phyloP scores from a whole-genome alignment of 2,888 invertebrate genomes.

The Stenichneumon culpator region DNA sequence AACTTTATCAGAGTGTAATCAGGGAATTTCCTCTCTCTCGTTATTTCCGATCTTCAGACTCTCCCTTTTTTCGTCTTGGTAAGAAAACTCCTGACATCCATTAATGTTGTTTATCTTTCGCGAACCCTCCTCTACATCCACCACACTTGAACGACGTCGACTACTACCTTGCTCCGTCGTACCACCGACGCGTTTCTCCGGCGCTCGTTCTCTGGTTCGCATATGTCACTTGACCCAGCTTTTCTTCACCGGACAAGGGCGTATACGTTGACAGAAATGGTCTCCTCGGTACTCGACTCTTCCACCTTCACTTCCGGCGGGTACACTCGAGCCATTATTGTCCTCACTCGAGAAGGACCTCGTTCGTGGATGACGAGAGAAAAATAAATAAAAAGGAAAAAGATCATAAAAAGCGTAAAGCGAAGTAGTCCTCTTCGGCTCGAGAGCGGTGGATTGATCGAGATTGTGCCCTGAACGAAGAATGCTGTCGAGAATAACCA shows the following conservation, averaged over 20 bases:
- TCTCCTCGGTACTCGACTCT: constrained; percentile 33
- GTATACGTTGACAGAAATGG: constrained; percentile 50
- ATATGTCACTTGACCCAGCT: constrained; percentile 53
- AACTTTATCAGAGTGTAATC: background rate
- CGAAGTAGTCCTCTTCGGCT: constrained; percentile 19
- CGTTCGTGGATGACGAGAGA: constrained; percentile 3
- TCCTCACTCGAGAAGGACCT: constrained; percentile 34
- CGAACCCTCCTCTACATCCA: background rate
- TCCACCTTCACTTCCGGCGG: constrained; percentile 41
- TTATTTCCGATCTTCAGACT: background rate
- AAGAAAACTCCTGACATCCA: background rate
- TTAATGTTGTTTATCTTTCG: constrained; percentile 19
- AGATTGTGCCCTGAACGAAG: background rate
- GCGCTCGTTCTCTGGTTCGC: constrained; percentile 18
- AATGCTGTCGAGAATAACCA: constrained; percentile 5
- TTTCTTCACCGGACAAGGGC: constrained; percentile 33
- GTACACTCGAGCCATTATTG: constrained; percentile 52
- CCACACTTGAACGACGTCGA: background rate
- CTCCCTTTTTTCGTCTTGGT: constrained; percentile 1
- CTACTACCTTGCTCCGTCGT: background rate
- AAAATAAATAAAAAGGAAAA: background rate
- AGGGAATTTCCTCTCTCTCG: background rate
- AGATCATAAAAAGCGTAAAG: background rate
- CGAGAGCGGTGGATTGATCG: constrained; percentile 25
- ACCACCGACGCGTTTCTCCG: background rate